Percentiles rank a stretch among this genome's conserved stretches.
Evolutionary conservation across 2,113 vertebrate genomes (phyloP).

Genomic region (Regulus satrapa): DNA sequence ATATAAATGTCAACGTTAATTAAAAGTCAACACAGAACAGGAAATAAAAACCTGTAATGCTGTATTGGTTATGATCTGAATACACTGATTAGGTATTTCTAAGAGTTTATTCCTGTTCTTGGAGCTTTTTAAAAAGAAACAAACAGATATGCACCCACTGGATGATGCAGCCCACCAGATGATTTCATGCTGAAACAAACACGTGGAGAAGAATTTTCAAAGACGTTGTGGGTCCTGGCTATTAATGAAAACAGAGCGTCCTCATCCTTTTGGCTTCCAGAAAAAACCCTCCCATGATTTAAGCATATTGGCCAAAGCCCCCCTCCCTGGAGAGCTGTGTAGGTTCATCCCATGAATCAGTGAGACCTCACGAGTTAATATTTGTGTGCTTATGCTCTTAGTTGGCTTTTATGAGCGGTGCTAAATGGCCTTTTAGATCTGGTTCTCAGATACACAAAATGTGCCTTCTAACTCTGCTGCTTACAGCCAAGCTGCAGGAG

Average conservation of each 20-base stretch:
- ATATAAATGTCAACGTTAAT: constrained; percentile 42
- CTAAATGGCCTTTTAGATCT: not conserved
- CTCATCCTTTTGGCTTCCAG: not conserved
- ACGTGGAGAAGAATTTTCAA: not conserved
- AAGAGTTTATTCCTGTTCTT: not conserved
- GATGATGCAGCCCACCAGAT: not conserved
- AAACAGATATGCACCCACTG: not conserved
- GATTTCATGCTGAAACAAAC: not conserved
- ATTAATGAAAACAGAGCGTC: not conserved
- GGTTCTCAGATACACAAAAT: not conserved
- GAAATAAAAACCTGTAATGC: not conserved
- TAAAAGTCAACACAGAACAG: constrained; percentile 48
- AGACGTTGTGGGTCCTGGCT: not conserved
- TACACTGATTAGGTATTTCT: not conserved
- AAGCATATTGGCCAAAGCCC: not conserved
- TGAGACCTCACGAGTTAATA: not conserved
- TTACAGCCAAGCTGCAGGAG: not conserved
- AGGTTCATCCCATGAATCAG: not conserved
- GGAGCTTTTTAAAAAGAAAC: not conserved
- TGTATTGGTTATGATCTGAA: not conserved
- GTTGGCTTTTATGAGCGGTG: not conserved
- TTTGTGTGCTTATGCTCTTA: not conserved
- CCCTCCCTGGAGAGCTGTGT: not conserved
- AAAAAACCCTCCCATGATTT: not conserved
- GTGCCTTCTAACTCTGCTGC: not conserved